Evolutionary conservation across 92 coral and sea anemone species (phyloP), one percentile per base, ranked within the genome.

Genomic region (Actinostola sp.): DNA sequence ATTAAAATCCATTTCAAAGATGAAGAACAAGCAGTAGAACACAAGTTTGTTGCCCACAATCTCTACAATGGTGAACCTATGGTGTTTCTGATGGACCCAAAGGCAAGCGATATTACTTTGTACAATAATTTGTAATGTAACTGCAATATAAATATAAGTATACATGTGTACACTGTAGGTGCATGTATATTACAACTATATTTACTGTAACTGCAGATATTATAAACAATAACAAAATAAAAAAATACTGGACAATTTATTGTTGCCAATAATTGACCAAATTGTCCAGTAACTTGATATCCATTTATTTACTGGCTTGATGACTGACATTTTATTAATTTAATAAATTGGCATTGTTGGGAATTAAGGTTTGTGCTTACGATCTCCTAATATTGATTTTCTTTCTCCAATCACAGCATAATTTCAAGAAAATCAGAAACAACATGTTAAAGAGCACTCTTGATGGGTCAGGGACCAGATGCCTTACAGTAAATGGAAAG

Each of bases 371-470:
- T 39, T 39, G 45, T 14, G 14, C 14, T 7, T 39, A 39, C 7
- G 14, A 46, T 3, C 23, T 21, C 3, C 7, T 52, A 6, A 52
- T 52, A n/a, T n/a, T n/a, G n/a, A n/a, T 14, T 24, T n/a, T 19
- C 30, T 52, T 4, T 57, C 30, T 16, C n/a, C 35, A 45, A 34
- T 56, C 34, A 12, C 73, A 83, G 80, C 84, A 83, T 45, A 83
- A 83, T 61, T 50, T 83, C 67, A 70, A 83, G 48, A 77, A 77
- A 53, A 46, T 84, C 19, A 15, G 80, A 0, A 84, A 77, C 28
- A 84, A 84, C 45, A 78, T 84, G 3, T 31, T 70, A 57, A 84
- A 84, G 63, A 84, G 89, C 55, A 51, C 69, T 15, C 8, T 14
- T 27, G 70, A 55, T 25, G 54, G 1, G n/a, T n/a, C n/a, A 10